phyloP scores from a whole-genome alignment of 2,888 invertebrate species.

The Thysanoteuthis rhombus region DNA sequence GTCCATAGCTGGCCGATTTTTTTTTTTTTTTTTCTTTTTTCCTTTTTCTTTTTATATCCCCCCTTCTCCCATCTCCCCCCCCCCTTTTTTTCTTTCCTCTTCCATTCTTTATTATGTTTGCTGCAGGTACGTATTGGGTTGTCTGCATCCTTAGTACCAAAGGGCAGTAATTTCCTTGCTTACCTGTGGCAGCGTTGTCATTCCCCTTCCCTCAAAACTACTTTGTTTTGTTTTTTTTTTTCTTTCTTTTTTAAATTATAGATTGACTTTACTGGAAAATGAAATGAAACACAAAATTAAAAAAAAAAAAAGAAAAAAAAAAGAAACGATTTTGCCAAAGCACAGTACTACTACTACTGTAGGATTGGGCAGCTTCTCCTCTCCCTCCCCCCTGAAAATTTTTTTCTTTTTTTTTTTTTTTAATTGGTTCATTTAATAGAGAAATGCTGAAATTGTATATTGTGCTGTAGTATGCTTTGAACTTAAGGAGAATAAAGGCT shows the following conservation, averaged over 20 bases:
- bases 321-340: conserved; percentile 26
- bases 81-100: no score
- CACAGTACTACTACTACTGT: conserved; percentile 18
- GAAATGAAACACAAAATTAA: background rate
- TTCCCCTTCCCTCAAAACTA: background rate
- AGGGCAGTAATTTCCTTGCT: conserved; percentile 17
- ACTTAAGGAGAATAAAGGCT: conserved; percentile 32
- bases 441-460: conserved; percentile 33
- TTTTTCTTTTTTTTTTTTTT: conserved; percentile 23
- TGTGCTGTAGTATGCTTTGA: conserved; percentile 32
- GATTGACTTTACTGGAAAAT: background rate
- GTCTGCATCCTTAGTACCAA: background rate
- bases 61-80: no score
- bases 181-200: background rate
- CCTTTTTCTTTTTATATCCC: background rate
- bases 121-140: background rate
- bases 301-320: background rate
- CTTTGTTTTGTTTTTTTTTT: background rate
- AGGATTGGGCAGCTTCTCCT: conserved; percentile 31
- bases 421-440: conserved; percentile 32
- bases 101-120: background rate
- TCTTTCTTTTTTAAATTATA: background rate
- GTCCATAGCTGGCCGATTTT: conserved; percentile 26
- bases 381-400: background rate
- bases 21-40: background rate